A percentile compares a stretch with the other conserved stretches of the same genome.
Evolutionary conservation across 1,140 invertebrate genomes (phyloP).

Genomic region (Melitaea cinxia): DNA sequence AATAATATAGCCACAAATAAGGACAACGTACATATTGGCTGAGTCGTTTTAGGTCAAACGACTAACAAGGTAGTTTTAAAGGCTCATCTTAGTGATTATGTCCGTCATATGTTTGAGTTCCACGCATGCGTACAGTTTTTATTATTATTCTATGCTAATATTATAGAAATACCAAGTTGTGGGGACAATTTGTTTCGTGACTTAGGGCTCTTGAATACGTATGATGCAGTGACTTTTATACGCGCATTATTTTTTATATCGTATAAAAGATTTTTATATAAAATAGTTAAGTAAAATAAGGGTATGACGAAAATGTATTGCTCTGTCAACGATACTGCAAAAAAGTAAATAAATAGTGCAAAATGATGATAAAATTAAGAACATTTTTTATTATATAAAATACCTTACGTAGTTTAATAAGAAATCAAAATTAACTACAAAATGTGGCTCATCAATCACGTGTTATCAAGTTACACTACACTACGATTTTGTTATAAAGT

Average conservation of each 20-base stretch:
- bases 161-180: constrained; percentile 24
- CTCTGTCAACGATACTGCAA: too few species aligned
- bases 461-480: too few species aligned
- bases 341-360: too few species aligned
- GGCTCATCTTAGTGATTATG: constrained; percentile 19
- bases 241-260: neutral
- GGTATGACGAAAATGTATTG: too few species aligned
- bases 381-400: too few species aligned
- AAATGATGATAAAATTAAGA: too few species aligned
- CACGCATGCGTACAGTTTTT: constrained; percentile 23
- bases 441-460: too few species aligned
- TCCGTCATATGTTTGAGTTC: constrained; percentile 23
- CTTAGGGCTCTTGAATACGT: neutral
- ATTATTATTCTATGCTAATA: constrained; percentile 29
- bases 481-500: too few species aligned
- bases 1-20: constrained; percentile 26
- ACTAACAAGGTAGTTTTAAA: constrained; percentile 29
- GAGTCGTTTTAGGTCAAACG: constrained; percentile 27
- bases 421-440: too few species aligned
- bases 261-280: neutral
- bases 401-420: too few species aligned
- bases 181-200: neutral
- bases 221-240: constrained; percentile 3
- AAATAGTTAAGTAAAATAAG: neutral
- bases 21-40: constrained; percentile 19